Conservation (phyloP, 2,888 invertebrate genomes). For the Elysia crispata region DNA sequence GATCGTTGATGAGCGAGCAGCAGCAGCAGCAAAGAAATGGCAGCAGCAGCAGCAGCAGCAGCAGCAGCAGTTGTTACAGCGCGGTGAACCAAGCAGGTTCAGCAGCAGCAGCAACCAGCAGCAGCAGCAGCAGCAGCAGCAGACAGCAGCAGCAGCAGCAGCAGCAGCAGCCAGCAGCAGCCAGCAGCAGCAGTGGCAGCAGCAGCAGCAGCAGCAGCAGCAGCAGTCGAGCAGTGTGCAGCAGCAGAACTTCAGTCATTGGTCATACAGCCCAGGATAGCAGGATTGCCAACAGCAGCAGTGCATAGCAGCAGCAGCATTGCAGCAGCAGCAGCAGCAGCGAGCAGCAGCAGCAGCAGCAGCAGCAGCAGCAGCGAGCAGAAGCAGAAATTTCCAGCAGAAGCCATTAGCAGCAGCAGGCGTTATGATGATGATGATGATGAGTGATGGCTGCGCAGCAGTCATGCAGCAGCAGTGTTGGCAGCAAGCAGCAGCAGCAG, state of each 20-base stretch:
- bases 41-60: slow-evolving; percentile 9
- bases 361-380: slow-evolving; percentile 13
- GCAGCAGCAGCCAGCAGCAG: no score
- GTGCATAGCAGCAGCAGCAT: no score
- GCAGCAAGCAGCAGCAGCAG: no score
- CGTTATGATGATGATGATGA: no score
- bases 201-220: slow-evolving; percentile 19
- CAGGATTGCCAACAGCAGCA: slow-evolving; percentile 5
- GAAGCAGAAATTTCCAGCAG: neutral
- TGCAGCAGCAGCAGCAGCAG: slow-evolving; percentile 21
- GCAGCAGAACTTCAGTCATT: neutral
- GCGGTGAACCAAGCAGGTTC: neutral
- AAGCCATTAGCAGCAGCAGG: neutral
- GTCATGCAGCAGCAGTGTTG: neutral
- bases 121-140: no score
- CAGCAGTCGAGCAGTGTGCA: slow-evolving; percentile 6
- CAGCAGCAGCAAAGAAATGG: neutral
- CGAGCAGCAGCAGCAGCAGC: slow-evolving; percentile 10
- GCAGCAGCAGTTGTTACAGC: neutral
- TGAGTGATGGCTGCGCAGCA: no score
- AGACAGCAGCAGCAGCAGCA: no score
- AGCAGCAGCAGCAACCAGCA: no score
- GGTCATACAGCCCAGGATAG: neutral
- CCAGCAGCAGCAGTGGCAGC: slow-evolving; percentile 25
- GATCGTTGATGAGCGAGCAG: no score